phyloP scores from a whole-genome alignment of 1,140 invertebrate genomes.

The Drosophila nannoptera region DNA sequence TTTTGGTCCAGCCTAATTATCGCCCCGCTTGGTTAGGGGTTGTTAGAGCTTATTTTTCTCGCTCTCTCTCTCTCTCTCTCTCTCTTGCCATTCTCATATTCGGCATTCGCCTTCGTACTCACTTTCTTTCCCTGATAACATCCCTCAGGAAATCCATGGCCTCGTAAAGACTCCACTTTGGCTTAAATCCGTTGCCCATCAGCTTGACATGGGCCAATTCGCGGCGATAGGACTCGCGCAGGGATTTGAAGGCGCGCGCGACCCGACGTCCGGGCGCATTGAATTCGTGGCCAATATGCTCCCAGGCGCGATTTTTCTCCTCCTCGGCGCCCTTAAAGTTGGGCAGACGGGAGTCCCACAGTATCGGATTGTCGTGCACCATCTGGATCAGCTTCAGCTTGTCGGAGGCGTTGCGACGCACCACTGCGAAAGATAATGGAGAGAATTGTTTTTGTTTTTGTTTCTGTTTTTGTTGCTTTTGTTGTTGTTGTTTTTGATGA shows the following conservation, averaged over 20 bases:
- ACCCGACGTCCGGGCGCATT: constrained; percentile 75
- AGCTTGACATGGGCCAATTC: constrained; percentile 73
- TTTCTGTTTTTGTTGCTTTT: neutral
- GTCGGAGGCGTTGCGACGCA: constrained; percentile 74
- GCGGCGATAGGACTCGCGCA: constrained; percentile 76
- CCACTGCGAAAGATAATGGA: constrained; percentile 54
- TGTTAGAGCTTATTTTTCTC: constrained; percentile 1
- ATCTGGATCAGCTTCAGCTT: constrained; percentile 76
- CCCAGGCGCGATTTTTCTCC: constrained; percentile 77
- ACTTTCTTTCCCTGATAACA: constrained; percentile 76
- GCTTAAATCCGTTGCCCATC: constrained; percentile 76
- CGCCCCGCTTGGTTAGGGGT: neutral
- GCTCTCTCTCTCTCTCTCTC: too few species aligned
- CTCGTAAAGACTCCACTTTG: constrained; percentile 75
- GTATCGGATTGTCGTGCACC: constrained; percentile 77
- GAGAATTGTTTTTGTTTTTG: constrained; percentile 1
- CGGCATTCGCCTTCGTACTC: constrained; percentile 39
- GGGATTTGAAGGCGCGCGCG: constrained; percentile 73
- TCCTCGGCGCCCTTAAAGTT: constrained; percentile 78
- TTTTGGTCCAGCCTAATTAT: constrained; percentile 26
- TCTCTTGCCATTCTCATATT: neutral
- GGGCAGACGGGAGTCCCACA: constrained; percentile 77
- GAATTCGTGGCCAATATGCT: constrained; percentile 73
- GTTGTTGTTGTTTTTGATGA: neutral
- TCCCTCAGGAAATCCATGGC: constrained; percentile 75